These are phyloP conservation scores for Brachionus sp. DNA, from an alignment of 1,140 invertebrate genomes.

Conservation along the genomic window DNA sequence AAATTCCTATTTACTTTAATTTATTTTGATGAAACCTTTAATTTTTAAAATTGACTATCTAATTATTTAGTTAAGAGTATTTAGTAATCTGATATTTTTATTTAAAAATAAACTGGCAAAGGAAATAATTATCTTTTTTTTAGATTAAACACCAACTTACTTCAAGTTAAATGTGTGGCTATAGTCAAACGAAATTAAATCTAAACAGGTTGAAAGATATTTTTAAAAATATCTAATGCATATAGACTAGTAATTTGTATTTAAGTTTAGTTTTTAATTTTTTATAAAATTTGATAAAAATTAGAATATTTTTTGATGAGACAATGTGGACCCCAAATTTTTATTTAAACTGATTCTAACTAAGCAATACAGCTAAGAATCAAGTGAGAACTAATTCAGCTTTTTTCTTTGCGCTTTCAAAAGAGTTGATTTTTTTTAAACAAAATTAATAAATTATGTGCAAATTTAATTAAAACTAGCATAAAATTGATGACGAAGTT, in stretches of 20 bases:
- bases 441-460: not conserved
- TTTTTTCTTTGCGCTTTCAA: not conserved
- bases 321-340: not conserved
- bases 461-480: not conserved
- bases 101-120: no score
- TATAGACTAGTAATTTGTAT: not conserved
- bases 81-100: no score
- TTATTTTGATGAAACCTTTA: no score
- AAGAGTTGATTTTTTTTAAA: not conserved
- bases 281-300: not conserved
- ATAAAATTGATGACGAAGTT: conserved; percentile 3
- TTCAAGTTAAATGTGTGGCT: no score
- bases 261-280: not conserved
- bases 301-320: not conserved
- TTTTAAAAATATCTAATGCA: not conserved
- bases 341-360: not conserved
- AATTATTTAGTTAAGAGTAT: no score
- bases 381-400: not conserved
- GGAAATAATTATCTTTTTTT: no score
- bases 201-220: not conserved
- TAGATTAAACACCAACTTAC: no score
- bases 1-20: no score
- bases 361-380: not conserved
- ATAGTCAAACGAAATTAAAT: no score
- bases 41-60: no score